phyloP scores from a whole-genome alignment of 2,797 vertebrate species.

The Spinus pinus region DNA sequence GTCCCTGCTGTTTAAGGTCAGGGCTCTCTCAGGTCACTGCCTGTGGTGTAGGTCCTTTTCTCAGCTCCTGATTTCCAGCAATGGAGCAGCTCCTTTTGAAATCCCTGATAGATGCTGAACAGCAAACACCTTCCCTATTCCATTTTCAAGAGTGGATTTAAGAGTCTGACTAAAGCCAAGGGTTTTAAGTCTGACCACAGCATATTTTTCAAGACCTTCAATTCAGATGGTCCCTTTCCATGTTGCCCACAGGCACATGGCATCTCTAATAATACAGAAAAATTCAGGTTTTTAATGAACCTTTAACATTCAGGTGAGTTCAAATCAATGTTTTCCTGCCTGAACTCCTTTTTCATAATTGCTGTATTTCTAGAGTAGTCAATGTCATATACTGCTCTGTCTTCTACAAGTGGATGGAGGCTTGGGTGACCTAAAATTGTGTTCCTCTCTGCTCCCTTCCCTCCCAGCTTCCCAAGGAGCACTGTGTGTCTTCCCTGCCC shows the following conservation, averaged over 20 bases:
- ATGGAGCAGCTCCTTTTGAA: not conserved
- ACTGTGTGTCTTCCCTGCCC: constrained; percentile 78
- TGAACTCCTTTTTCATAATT: not conserved
- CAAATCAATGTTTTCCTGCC: not conserved
- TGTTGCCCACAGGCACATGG: not conserved
- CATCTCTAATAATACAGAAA: not conserved
- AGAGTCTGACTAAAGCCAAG: not conserved
- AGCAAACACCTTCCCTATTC: not conserved
- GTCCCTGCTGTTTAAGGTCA: not conserved
- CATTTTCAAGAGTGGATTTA: not conserved
- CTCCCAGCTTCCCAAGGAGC: constrained; percentile 77
- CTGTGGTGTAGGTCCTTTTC: not conserved
- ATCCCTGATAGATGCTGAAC: not conserved
- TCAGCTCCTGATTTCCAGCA: not conserved
- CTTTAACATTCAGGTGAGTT: not conserved
- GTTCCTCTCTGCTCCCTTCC: not conserved
- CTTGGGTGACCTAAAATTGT: not conserved
- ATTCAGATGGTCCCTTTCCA: not conserved
- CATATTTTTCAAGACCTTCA: not conserved
- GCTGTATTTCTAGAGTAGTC: not conserved
- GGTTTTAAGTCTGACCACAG: not conserved
- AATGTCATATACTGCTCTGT: not conserved
- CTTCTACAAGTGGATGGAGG: not conserved
- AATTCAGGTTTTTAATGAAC: not conserved
- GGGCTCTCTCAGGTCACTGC: not conserved